A percentile compares a stretch with the other conserved stretches of the same genome.
Conservation (phyloP, 2,888 invertebrate genomes). For the Parnassius smintheus region DNA sequence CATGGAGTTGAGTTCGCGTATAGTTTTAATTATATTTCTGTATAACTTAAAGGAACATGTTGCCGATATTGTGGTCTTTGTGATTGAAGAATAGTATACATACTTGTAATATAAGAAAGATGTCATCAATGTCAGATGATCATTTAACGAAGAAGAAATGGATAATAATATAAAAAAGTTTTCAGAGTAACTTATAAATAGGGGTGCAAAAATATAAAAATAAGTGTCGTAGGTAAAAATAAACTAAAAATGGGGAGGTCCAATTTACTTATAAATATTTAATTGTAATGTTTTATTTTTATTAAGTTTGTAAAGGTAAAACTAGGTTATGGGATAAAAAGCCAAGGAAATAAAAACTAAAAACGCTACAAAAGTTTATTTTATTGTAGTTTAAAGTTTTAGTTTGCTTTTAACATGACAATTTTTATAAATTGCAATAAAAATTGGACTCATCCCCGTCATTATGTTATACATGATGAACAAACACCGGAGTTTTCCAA, state of each 20-base stretch:
- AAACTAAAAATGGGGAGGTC: constrained; percentile 14
- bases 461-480: constrained; percentile 17
- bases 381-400: not conserved
- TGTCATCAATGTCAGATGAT: not conserved
- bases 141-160: not conserved
- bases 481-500: constrained; percentile 17
- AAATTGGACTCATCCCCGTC: constrained; percentile 17
- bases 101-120: not conserved
- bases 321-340: not conserved
- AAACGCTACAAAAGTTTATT: not conserved
- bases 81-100: not conserved
- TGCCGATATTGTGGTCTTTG: too few relatives aligned
- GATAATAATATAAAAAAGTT: constrained; percentile 1
- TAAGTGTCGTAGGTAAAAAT: constrained; percentile 8
- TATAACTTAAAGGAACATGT: not conserved
- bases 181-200: constrained; percentile 12
- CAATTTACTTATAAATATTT: constrained; percentile 9
- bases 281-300: not conserved
- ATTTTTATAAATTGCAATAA: not conserved
- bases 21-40: not conserved
- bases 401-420: too few relatives aligned
- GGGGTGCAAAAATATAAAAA: constrained; percentile 21
- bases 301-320: not conserved
- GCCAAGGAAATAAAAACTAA: not conserved
- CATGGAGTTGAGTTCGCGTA: too few relatives aligned